Base-by-base conservation (phyloP, 2,888 invertebrate genomes). In the Lomographa bimaculata region DNA sequence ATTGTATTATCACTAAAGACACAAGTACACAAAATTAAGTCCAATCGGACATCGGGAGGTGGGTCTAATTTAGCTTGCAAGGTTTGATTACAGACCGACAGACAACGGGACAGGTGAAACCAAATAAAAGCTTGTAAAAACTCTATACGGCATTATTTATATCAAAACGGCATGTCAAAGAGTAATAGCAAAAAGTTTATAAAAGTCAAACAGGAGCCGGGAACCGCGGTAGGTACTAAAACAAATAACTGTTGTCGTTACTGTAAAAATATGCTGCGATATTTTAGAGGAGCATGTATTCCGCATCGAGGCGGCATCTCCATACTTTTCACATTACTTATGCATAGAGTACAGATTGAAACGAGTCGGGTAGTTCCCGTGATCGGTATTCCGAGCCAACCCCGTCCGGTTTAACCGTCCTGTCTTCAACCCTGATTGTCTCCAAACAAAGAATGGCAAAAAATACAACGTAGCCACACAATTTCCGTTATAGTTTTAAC, bases 291-390 rank as follows among this genome's bases (percentile, higher is more conserved):
- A 69, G 70, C 70, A 69, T 74, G 71, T 80, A 71, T 74, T 70
- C 74, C 76, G 79, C 73, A 70, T 71, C 66, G 73, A 64, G 57
- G 75, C 65, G 64, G 71, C 67, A 79, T 80, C 77, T 82, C 81
- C 84, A 84, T 82, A 85, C 84, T 83, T 86, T 86, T 79, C 81
- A 75, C 82, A 89, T 89, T 86, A 87, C 75, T 85, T 86, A 89
- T 85, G 85, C 86, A 86, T 86, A 85, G 87, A 80, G 74, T 84
- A 83, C 74, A 85, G 85, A 87, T 87, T 87, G 87, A 83, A 86
- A 79, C 82, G 83, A 74, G 75, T 75, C 68, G 71, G 65, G 79
- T 76, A 77, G 80, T 77, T 74, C 82, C 64, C 73, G 79, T 84
- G 84, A 85, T 83, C 82, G 81, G 81, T 78, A 84, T 85, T 84